Conservation (phyloP, 2,113 vertebrate species). For the Prionailurus viverrinus region DNA sequence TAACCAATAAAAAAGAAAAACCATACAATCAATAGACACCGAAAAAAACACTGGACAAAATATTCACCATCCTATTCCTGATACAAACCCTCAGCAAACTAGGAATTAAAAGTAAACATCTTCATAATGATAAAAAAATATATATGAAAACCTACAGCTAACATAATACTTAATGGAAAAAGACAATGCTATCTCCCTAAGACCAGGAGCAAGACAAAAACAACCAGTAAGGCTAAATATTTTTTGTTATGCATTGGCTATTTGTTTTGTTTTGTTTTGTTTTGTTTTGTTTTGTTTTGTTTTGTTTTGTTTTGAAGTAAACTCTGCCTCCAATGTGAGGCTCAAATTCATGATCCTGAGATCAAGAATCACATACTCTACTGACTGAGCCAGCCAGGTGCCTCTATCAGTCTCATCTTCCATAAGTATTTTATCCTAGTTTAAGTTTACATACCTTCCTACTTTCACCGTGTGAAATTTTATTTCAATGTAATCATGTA, state of each 20-base stretch:
- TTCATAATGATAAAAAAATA: background rate
- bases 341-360: background rate
- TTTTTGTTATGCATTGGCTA: background rate
- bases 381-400: background rate
- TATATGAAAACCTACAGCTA: background rate
- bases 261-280: background rate
- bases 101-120: background rate
- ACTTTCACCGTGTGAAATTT: background rate
- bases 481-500: background rate
- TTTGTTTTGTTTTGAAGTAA: background rate
- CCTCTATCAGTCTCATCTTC: background rate
- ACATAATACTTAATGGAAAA: background rate
- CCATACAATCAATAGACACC: background rate
- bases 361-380: background rate
- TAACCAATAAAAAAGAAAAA: background rate
- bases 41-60: background rate
- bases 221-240: background rate
- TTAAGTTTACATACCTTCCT: background rate
- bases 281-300: background rate
- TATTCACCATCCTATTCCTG: background rate
- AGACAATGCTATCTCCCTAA: background rate
- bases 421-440: background rate
- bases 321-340: background rate
- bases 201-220: background rate
- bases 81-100: background rate